Evolutionary conservation across 2,888 invertebrate species (phyloP), one percentile per base, ranked within the genome.

Genomic region (Lottia scabra): DNA sequence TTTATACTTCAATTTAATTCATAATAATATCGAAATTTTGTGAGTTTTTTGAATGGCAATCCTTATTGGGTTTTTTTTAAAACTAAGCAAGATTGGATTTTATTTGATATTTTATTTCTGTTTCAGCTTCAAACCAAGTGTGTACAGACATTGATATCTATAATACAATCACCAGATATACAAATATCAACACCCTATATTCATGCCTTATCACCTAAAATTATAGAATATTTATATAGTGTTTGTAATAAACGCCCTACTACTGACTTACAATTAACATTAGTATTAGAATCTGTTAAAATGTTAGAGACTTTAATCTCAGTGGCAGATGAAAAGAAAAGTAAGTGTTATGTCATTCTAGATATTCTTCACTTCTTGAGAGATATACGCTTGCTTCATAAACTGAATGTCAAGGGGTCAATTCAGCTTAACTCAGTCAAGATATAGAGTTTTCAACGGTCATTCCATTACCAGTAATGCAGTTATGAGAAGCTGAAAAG

Each of bases 101-200:
- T 38, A 38, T 5, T 38, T 4, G 5, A 38, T 38, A 38, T 38
- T 38, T 5, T 38, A 10, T 38, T 8, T 38, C 38, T 38, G 5
- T 80, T 83, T 38, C 87, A 94, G 92, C 93, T 95, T 0, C 93
- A 93, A 85, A 89, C 95, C 71, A 94, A 95, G 87, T 94, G 95
- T 85, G 92, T 96, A 62, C 94, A 95, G 90, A 94, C 94, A 1
- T 90, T 96, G 68, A 92, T 92, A 81, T 94, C 94, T 0, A 92
- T 96, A 72, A 95, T 96, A 87, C 91, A 93, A 63, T 94, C 94
- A 85, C 92, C 93, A 3, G 94, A 95, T 81, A 91, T 92, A 67
- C 91, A 91, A 74, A 92, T 95, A 38, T 93, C 94, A 48, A 93
- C 94, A 6, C 94, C 95, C 0, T 96, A 94, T 85, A 95, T 96